A percentile compares a stretch with the other conserved stretches of the same genome.
phyloP scores from a whole-genome alignment of 2,797 vertebrate species.

The Amblyraja radiata region DNA sequence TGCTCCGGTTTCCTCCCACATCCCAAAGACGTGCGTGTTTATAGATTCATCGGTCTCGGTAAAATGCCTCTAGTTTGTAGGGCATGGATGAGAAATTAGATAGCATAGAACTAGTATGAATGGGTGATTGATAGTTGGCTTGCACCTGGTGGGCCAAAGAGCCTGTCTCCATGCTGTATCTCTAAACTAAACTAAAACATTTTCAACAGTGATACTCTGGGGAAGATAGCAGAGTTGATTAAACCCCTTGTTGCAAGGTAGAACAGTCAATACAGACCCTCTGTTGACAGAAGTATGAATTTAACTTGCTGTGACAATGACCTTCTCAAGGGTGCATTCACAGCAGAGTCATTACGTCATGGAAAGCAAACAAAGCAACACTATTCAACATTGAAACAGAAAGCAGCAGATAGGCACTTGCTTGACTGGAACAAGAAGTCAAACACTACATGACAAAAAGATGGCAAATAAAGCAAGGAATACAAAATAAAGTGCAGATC shows the following conservation, averaged over 20 bases:
- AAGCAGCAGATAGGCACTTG: not conserved
- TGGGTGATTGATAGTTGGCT: no score
- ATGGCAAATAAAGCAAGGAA: not conserved
- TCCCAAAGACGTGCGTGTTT: no score
- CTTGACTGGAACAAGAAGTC: not conserved
- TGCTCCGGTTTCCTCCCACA: no score
- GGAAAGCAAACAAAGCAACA: not conserved
- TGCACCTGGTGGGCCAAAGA: no score
- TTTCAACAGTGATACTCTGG: not conserved
- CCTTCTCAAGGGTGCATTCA: not conserved
- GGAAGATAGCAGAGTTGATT: not conserved
- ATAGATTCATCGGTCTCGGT: no score
- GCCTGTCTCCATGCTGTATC: no score
- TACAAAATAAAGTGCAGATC: not conserved
- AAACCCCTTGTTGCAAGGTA: not conserved
- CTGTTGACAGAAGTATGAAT: not conserved
- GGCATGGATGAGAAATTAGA: no score
- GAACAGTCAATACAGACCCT: not conserved
- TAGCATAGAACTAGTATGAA: no score
- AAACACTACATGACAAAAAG: not conserved
- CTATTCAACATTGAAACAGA: not conserved
- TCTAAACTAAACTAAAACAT: not conserved
- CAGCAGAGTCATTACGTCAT: not conserved
- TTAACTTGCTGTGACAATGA: not conserved
- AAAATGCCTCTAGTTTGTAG: no score